Evolutionary conservation across 2,888 invertebrate species (phyloP), one percentile per base, ranked within the genome.

Genomic region (Drymonia ruficornis): DNA sequence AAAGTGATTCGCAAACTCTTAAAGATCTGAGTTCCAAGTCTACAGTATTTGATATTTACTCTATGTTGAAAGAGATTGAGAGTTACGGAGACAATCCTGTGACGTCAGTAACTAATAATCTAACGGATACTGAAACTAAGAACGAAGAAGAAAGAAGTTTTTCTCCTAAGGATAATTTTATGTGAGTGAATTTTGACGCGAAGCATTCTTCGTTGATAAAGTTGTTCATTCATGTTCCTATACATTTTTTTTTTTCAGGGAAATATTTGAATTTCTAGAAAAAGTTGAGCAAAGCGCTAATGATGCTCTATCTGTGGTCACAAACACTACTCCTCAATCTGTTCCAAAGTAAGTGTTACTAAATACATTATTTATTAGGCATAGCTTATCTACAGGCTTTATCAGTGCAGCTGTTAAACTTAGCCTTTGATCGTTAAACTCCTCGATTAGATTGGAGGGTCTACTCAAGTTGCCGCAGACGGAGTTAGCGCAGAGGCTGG

Each of bases 231-330:
- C n/a, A 7, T 38, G 15, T 15, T n/a, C 1, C 0, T 4, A 38
- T 8, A 38, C 7, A 38, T 3, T 38, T 38, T 15, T 15, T n/a
- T 42, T 55, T 93, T 83, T 51, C 81, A 95, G 95, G 80, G 94
- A 95, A 76, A 94, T 95, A 67, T 92, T 95, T 50, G 93, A 94
- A 52, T 95, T 94, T 78, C 76, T 95, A 60, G 95, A 95, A 72
- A 94, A 95, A 80, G 94, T 95, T 0, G 95, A 95, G 61, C 88
- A 91, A 65, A 92, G 91, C 52, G 92, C 93, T 0, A 93, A 90
- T 49, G 93, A 93, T 56, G 93, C 92, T 16, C 74, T 93, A 1
- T 88, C 91, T 0, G 81, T 91, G 0, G 87, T 93, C 0, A 87
- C 89, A 1, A 86, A 78, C 53, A 80, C 83, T 7, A 81, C 86